Evolutionary conservation across 2,797 vertebrate genomes (phyloP), one percentile per base, ranked within the genome.

Genomic region (Anguilla obscura): DNA sequence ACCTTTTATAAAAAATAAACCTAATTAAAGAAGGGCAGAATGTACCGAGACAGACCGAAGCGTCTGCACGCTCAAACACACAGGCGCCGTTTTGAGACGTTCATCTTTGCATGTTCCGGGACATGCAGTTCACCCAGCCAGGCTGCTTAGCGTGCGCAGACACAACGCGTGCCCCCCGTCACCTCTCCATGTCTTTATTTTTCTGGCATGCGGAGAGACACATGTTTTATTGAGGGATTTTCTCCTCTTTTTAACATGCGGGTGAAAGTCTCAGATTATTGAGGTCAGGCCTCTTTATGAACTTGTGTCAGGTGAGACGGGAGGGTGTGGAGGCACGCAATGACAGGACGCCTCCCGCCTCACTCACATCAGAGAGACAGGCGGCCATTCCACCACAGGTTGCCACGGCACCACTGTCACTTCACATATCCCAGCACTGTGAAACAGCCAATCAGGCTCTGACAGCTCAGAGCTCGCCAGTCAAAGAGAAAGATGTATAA

Each of bases 101-200:
- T 82, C 1, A 18, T 82, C 18, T 12, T 50, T 21, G 21, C 14
- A 48, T 48, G 40, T 50, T 82, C 45, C 21, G 10, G 45, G 21
- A 82, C 40, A 50, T 1, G 40, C 79, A 82, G 40, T 82, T 82
- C 79, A 9, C 45, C 40, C 84, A 87, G 90, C 85, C 86, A 80
- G 86, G 76, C 85, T 89, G 60, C 52, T 88, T 86, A 88, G 90
- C 91, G 88, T 88, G 85, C 88, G 87, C 88, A 30, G 21, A 82
- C 21, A 21, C 74, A 14, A 0, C 12, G 6, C 40, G 50, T 10
- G 18, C 79, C 79, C 24, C 79, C 45, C 21, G 45, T 82, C 79
- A 82, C 79, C 45, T 27, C 21, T 12, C 21, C 18, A 2, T 0
- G 45, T 82, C 79, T 82, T 82, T n/a, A 79, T 79, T 82, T n/a